Conservation (phyloP, 1,140 invertebrate genomes). For the Nautilus pompilius region DNA sequence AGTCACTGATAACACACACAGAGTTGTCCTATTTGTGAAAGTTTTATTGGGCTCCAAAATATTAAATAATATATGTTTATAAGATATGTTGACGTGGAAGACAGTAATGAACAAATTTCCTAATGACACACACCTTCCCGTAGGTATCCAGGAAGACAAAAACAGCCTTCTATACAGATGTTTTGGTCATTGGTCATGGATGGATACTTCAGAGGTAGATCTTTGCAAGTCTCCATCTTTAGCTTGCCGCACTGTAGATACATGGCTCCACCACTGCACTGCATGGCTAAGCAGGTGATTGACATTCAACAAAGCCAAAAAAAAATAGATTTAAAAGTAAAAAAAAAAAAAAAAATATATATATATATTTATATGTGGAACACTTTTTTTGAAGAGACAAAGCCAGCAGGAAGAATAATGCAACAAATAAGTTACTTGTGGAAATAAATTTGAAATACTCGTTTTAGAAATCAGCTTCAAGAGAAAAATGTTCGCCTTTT, state of each 20-base stretch:
- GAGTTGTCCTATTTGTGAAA: too few relatives aligned
- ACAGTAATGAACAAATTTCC: too few relatives aligned
- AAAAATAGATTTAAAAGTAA: too few relatives aligned
- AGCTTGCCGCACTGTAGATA: conserved; percentile 74
- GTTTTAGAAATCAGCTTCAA: too few relatives aligned
- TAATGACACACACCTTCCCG: conserved; percentile 2
- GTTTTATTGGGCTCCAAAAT: too few relatives aligned
- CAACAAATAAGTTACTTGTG: not conserved
- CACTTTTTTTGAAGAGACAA: not conserved
- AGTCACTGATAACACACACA: too few relatives aligned
- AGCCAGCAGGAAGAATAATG: not conserved
- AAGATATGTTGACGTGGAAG: too few relatives aligned
- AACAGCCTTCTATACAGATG: conserved; percentile 82
- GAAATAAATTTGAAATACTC: not conserved
- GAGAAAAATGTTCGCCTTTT: too few relatives aligned
- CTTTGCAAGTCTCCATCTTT: conserved; percentile 68
- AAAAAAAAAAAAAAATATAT: not conserved
- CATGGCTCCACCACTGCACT: conserved; percentile 77
- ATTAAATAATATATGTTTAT: too few relatives aligned
- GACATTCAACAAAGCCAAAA: too few relatives aligned
- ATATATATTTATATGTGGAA: not conserved
- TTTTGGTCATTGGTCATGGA: conserved; percentile 59
- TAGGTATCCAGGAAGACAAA: conserved; percentile 68
- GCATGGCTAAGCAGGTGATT: conserved; percentile 62
- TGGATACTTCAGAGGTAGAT: conserved; percentile 61